Percentiles rank a stretch among this genome's conserved stretches.
Conservation (phyloP, 2,888 invertebrate genomes). For the Oscheius sp. region DNA sequence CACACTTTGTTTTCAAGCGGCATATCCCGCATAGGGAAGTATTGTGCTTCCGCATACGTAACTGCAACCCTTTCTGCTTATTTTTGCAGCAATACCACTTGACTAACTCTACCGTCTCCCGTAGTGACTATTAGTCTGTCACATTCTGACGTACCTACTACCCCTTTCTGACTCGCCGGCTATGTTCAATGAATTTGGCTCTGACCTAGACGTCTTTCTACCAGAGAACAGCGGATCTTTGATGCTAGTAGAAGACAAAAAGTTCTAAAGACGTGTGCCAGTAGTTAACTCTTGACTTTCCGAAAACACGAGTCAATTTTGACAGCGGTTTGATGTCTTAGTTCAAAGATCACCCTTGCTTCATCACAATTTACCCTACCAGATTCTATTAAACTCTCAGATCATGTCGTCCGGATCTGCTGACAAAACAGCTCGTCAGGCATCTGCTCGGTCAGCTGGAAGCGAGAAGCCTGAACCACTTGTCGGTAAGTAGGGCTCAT, state of each 20-base stretch:
- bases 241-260: neutral
- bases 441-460: slow-evolving; percentile 16
- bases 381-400: neutral
- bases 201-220: neutral
- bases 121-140: too few relatives aligned
- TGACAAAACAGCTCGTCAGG: slow-evolving; percentile 35
- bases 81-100: too few relatives aligned
- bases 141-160: too few relatives aligned
- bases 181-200: neutral
- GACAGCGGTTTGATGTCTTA: slow-evolving; percentile 6
- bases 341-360: slow-evolving; percentile 9
- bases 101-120: too few relatives aligned
- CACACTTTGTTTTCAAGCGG: neutral
- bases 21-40: neutral
- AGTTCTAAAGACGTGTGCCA: neutral
- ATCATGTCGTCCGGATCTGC: slow-evolving; percentile 14
- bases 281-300: neutral
- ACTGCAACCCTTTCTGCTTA: too few relatives aligned
- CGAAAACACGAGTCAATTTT: neutral
- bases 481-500: slow-evolving; percentile 15
- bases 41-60: too few relatives aligned
- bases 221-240: neutral
- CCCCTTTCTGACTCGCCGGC: too few relatives aligned
- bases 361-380: neutral
- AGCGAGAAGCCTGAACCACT: slow-evolving; percentile 29